Evolutionary conservation across 2,797 vertebrate genomes (phyloP), one percentile per base, ranked within the genome.

Genomic region (Tragopan temminckii): DNA sequence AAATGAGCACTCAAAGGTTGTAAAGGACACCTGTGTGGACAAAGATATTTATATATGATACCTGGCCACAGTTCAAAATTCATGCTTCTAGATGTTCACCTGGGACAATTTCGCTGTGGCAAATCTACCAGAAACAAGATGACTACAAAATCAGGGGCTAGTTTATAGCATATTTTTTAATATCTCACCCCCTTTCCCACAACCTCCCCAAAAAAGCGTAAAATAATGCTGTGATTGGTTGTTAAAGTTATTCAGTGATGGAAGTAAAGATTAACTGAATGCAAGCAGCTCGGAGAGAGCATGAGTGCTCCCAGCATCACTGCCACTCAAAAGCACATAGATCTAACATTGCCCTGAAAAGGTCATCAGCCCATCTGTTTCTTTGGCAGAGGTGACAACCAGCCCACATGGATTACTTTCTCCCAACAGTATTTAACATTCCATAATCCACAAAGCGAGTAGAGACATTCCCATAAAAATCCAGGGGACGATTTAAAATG

Each of bases 301-400:
- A 83, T 77, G n/a, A 91, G 33, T 35, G 40, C 24, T 89, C 21
- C 61, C 42, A 76, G 83, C 67, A 90, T n/a, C 63, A n/a, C 4
- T 81, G 69, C 66, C 69, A 88, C 50, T 69, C 81, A 89, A 69
- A 95, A 94, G 71, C 86, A 83, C 86, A 87, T 24, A 69, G 79
- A 80, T 83, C 50, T 80, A 93, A 90, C 55, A 45, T 5, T 78
- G 68, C 69, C 76, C 79, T 87, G 88, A 43, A 95, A 96, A 93
- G 95, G 92, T 94, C 94, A 93, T 66, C 58, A 7, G 81, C 83
- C 93, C 92, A 95, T 95, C 92, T 96, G 95, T 76, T 94, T 76
- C 81, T 76, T 74, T 93, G 93, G 94, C 93, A 89, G 79, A 95
- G 92, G 92, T 95, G 95, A 96, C 94, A 95, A 92, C 66, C 38